Evolutionary conservation across 2,888 invertebrate species (phyloP).

Genomic region (Gasteruption jaculator): DNA sequence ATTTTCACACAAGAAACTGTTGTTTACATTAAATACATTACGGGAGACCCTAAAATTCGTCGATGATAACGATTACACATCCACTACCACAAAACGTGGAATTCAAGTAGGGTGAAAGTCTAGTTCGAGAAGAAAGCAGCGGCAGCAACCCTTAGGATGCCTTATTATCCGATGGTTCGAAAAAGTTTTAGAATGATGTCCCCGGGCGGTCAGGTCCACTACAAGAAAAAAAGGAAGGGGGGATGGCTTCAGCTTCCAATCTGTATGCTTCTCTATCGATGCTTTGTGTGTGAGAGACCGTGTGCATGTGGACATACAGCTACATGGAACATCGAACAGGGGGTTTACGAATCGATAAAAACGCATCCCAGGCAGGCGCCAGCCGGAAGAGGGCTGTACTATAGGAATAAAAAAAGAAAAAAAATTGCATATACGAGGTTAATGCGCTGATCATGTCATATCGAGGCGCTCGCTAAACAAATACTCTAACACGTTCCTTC

Average conservation of each 20-base stretch:
- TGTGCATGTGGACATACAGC: slow-evolving; percentile 34
- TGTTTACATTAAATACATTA: no score
- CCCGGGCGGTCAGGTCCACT: slow-evolving; percentile 23
- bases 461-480: slow-evolving; percentile 46
- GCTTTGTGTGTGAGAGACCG: slow-evolving; percentile 34
- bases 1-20: no score
- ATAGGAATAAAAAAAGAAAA: slow-evolving; percentile 31
- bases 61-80: no score
- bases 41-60: no score
- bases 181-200: slow-evolving; percentile 32
- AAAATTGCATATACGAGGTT: slow-evolving; percentile 48
- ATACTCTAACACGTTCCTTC: slow-evolving; percentile 37
- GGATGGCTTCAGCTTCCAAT: slow-evolving; percentile 46
- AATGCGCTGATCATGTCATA: slow-evolving; percentile 52
- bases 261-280: slow-evolving; percentile 48
- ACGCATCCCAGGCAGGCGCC: slow-evolving; percentile 52
- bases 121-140: background rate
- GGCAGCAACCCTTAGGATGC: slow-evolving; percentile 8
- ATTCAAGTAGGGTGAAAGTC: no score
- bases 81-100: no score
- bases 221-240: slow-evolving; percentile 28
- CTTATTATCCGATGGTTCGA: slow-evolving; percentile 30
- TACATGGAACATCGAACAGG: slow-evolving; percentile 37
- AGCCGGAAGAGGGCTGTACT: slow-evolving; percentile 40
- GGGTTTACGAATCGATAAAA: slow-evolving; percentile 52